Evolutionary conservation across 2,888 invertebrate genomes (phyloP).

Genomic region (Cheilosia variabilis): DNA sequence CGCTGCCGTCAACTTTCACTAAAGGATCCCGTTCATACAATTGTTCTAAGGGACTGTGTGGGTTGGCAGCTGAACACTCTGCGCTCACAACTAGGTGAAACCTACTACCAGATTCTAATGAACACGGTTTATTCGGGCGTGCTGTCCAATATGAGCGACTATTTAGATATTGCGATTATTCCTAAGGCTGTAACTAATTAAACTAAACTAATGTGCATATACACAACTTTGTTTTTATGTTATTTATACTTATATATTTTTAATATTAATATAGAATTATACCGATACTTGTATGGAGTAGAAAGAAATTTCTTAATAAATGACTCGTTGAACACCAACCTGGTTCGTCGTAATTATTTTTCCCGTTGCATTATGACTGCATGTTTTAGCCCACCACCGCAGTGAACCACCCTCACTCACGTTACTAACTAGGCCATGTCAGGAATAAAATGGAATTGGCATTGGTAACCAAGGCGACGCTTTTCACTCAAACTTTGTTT

Average conservation of each 20-base stretch:
- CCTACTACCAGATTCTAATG: slow-evolving; percentile 90
- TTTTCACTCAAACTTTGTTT: slow-evolving; percentile 70
- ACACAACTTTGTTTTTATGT: slow-evolving; percentile 71
- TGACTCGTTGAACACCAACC: slow-evolving; percentile 66
- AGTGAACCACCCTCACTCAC: slow-evolving; percentile 26
- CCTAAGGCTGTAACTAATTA: slow-evolving; percentile 73
- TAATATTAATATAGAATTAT: slow-evolving; percentile 69
- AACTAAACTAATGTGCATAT: slow-evolving; percentile 68
- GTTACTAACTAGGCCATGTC: slow-evolving; percentile 29
- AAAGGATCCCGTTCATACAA: slow-evolving; percentile 91
- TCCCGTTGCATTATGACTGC: not conserved
- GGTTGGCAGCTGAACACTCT: slow-evolving; percentile 89
- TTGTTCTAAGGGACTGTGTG: slow-evolving; percentile 89
- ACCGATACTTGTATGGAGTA: slow-evolving; percentile 58
- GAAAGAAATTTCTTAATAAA: slow-evolving; percentile 69
- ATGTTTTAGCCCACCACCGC: too few relatives aligned
- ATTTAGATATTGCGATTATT: slow-evolving; percentile 80
- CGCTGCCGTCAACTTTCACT: slow-evolving; percentile 87
- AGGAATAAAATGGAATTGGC: not conserved
- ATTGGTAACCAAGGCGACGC: slow-evolving; percentile 47
- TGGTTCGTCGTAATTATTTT: not conserved
- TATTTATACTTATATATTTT: slow-evolving; percentile 75
- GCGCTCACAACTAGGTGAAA: slow-evolving; percentile 90
- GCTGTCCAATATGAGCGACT: slow-evolving; percentile 88
- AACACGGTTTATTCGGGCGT: slow-evolving; percentile 90